Evolutionary conservation across 2,797 vertebrate genomes (phyloP).

Genomic region (Potorous gilbertii): DNA sequence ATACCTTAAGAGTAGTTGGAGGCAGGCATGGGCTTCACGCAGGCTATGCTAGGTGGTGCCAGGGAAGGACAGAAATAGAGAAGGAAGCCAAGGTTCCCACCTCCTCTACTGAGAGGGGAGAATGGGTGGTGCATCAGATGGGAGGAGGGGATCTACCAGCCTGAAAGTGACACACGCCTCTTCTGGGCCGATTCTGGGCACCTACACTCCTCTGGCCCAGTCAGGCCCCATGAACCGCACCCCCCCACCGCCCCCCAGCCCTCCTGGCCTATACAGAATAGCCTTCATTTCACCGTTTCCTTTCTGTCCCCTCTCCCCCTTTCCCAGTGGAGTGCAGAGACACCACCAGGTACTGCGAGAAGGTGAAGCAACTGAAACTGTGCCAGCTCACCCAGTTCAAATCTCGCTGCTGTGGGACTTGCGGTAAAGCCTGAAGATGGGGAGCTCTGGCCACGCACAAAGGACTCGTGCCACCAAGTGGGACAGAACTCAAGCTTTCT

Average conservation of each 20-base stretch:
- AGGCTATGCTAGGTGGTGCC: neutral
- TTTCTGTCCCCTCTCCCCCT: constrained; percentile 72
- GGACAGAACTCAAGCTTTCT: constrained; percentile 78
- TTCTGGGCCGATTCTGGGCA: neutral
- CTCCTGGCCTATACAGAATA: neutral
- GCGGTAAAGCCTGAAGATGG: constrained; percentile 91
- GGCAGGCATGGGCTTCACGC: no score
- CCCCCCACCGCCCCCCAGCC: rapidly evolving
- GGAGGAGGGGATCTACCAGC: neutral
- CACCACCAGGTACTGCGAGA: constrained; percentile 97
- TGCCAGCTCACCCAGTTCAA: constrained; percentile 95
- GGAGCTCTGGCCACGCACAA: constrained; percentile 65
- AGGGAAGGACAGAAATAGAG: neutral
- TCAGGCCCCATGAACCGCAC: neutral
- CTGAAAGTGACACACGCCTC: neutral
- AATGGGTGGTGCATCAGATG: neutral
- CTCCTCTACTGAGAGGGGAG: neutral
- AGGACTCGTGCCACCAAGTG: constrained; percentile 76
- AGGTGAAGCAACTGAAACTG: constrained; percentile 95
- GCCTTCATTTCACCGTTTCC: constrained; percentile 53
- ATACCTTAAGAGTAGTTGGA: neutral
- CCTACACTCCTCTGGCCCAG: neutral
- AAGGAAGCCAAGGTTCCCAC: neutral
- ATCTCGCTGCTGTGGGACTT: constrained; percentile 95
- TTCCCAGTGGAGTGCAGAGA: constrained; percentile 92